These are phyloP conservation scores for Oligia strigilis DNA, from an alignment of 2,888 invertebrate species.

Conservation along the genomic window DNA sequence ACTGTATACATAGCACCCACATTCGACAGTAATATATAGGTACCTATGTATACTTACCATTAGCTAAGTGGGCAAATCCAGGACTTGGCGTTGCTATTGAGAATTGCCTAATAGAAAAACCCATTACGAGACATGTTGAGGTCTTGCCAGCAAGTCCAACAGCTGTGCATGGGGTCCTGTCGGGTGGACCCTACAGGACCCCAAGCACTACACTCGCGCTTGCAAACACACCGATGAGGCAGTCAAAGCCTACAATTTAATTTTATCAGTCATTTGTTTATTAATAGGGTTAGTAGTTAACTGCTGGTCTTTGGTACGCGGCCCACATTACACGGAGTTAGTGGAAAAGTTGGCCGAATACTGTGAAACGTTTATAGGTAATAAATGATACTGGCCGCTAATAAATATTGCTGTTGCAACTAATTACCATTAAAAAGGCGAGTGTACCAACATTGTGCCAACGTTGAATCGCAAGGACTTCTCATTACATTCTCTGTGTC, in stretches of 20 bases:
- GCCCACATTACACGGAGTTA: too few relatives aligned
- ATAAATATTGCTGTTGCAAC: slow-evolving; percentile 48
- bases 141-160: not conserved
- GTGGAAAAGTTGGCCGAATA: too few relatives aligned
- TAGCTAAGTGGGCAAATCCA: not conserved
- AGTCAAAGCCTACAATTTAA: not conserved
- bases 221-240: too few relatives aligned
- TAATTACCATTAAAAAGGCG: slow-evolving; percentile 35
- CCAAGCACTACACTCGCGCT: not conserved
- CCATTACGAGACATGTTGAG: not conserved
- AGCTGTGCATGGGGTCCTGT: not conserved
- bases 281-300: not conserved
- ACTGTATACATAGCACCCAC: not conserved
- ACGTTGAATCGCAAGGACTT: slow-evolving; percentile 38
- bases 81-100: not conserved
- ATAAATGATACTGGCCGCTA: slow-evolving; percentile 5
- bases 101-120: not conserved
- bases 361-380: not conserved
- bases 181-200: too few relatives aligned
- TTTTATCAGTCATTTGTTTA: not conserved
- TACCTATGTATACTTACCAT: not conserved
- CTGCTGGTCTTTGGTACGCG: too few relatives aligned
- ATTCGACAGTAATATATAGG: not conserved
- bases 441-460: slow-evolving; percentile 5
- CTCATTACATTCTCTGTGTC: slow-evolving; percentile 33